These are phyloP conservation scores for Elymnias hypermnestra DNA, from an alignment of 1,140 invertebrate species.

Conservation along the genomic window DNA sequence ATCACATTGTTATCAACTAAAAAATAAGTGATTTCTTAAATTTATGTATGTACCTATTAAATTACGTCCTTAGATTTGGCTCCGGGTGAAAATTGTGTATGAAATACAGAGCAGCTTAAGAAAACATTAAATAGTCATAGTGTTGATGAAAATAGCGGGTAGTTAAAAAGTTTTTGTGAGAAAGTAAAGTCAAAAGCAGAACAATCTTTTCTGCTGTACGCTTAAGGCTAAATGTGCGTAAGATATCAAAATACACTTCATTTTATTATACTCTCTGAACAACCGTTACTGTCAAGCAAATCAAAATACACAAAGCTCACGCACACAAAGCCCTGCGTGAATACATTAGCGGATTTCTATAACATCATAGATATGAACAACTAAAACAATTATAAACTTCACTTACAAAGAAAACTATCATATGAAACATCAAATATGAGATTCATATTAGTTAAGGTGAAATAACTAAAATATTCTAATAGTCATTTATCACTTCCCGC, in stretches of 20 bases:
- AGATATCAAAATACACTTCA: too few species aligned
- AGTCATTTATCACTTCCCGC: constrained; percentile 25
- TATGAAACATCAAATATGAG: constrained; percentile 16
- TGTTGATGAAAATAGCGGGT: background rate
- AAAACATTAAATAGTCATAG: constrained; percentile 5
- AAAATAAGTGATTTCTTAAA: constrained; percentile 46
- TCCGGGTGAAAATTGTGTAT: constrained; percentile 33
- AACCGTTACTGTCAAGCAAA: too few species aligned
- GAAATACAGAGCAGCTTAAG: constrained; percentile 10
- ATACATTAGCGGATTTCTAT: background rate
- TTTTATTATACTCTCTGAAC: too few species aligned
- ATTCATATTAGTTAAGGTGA: constrained; percentile 17
- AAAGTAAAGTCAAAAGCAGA: too few species aligned
- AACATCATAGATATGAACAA: constrained; percentile 8
- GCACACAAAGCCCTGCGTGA: background rate
- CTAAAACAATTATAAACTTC: constrained; percentile 10
- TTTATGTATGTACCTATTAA: constrained; percentile 55
- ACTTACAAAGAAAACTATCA: constrained; percentile 21
- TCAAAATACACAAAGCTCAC: background rate
- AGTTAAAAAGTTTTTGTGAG: background rate
- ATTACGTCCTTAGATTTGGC: constrained; percentile 69
- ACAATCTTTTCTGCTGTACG: too few species aligned
- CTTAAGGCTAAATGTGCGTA: too few species aligned
- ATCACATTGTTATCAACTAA: constrained; percentile 69
- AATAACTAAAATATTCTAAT: constrained; percentile 21